Evolutionary conservation across 2,113 vertebrate species (phyloP).

Genomic region (Paramormyrops kingsleyae): DNA sequence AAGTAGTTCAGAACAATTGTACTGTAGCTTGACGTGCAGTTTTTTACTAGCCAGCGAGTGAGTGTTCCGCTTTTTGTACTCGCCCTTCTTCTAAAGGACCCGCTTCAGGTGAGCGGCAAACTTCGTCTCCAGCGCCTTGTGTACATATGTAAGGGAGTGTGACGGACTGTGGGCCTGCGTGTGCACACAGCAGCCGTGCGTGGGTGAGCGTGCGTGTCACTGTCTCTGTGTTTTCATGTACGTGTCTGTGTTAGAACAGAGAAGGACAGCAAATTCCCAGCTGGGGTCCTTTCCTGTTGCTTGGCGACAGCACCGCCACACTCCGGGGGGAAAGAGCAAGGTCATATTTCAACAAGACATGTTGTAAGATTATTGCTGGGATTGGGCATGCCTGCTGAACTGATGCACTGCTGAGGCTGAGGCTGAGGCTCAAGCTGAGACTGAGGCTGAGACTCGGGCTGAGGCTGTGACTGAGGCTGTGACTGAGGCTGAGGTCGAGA

Average conservation of each 20-base stretch:
- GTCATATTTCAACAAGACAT: conserved; percentile 18
- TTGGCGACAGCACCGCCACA: background rate
- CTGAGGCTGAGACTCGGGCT: background rate
- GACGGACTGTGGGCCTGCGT: background rate
- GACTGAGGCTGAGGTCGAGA: background rate
- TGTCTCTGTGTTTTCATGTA: background rate
- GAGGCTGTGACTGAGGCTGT: background rate
- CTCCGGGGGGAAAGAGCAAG: conserved; percentile 21
- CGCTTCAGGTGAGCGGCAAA: no score
- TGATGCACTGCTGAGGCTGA: background rate
- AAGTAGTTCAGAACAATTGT: no score
- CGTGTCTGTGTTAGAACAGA: background rate
- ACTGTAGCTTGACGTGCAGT: no score
- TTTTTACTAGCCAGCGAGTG: no score
- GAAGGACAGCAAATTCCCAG: background rate
- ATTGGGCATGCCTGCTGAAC: conserved; percentile 11
- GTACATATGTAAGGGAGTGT: background rate
- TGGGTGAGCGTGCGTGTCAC: background rate
- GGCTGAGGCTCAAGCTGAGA: background rate
- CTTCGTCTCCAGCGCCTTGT: no score
- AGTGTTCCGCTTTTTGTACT: no score
- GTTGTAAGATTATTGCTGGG: conserved; percentile 29
- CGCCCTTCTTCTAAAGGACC: no score
- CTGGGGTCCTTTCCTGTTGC: background rate
- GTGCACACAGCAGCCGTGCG: background rate